These are phyloP conservation scores for Oligia strigilis DNA, from an alignment of 2,888 invertebrate genomes.

Conservation along the genomic window DNA sequence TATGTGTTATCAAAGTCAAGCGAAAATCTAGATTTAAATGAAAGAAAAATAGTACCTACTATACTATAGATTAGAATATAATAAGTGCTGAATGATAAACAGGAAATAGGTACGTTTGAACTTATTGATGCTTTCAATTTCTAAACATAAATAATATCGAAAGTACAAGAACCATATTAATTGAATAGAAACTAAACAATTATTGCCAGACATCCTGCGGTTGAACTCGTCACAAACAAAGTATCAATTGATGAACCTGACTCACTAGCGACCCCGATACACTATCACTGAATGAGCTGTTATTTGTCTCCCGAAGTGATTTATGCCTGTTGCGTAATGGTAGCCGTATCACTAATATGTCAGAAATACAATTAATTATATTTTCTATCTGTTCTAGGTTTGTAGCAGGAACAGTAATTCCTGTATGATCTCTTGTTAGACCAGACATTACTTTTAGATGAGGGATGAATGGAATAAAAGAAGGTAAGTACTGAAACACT, in stretches of 20 bases:
- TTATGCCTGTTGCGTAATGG: conserved; percentile 48
- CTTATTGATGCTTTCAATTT: background rate
- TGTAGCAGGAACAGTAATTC: background rate
- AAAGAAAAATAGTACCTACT: background rate
- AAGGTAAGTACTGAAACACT: too few relatives aligned
- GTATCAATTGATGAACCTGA: conserved; percentile 58
- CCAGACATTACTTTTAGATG: too few relatives aligned
- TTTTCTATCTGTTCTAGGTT: background rate
- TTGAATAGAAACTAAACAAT: conserved; percentile 21
- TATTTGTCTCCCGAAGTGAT: conserved; percentile 56
- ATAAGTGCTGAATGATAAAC: background rate
- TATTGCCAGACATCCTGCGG: conserved; percentile 51
- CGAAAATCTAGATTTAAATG: background rate
- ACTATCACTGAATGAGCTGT: conserved; percentile 58
- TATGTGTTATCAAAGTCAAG: background rate
- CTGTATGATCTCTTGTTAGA: too few relatives aligned
- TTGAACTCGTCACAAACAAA: conserved; percentile 29
- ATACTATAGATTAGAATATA: background rate
- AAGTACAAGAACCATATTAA: conserved; percentile 7
- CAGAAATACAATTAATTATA: conserved; percentile 37
- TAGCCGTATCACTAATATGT: conserved; percentile 38
- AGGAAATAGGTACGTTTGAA: background rate
- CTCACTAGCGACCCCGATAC: conserved; percentile 59
- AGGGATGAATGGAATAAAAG: too few relatives aligned
- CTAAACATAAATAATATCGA: conserved; percentile 4